A percentile compares a stretch with the other conserved stretches of the same genome.
Evolutionary conservation across 2,888 invertebrate species (phyloP).

Genomic region (Apamea monoglypha): DNA sequence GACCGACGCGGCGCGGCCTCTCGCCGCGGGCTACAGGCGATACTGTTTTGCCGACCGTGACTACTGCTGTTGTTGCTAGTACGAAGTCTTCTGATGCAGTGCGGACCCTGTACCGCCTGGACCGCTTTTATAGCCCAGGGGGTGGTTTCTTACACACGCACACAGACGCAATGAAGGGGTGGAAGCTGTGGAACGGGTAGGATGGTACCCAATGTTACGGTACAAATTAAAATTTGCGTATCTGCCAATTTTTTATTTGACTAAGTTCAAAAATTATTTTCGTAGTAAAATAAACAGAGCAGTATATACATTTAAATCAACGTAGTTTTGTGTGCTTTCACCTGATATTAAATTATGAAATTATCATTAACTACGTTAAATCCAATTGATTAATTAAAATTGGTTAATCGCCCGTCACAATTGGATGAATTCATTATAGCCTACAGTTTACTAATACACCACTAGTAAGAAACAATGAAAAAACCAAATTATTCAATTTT

Average conservation of each 20-base stretch:
- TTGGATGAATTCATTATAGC: background rate
- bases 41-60: conserved; percentile 58
- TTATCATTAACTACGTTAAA: too few species aligned
- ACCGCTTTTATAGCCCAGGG: conserved; percentile 30
- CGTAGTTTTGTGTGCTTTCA: background rate
- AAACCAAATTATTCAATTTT: accelerated
- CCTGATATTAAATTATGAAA: background rate
- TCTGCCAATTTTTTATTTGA: background rate
- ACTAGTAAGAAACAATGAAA: background rate
- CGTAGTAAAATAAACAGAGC: background rate
- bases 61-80: conserved; percentile 6
- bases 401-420: too few species aligned
- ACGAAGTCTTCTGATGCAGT: conserved; percentile 2
- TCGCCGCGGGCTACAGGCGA: conserved; percentile 22
- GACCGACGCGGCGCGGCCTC: conserved; percentile 41
- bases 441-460: background rate
- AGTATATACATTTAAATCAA: background rate
- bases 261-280: background rate
- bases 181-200: conserved; percentile 12
- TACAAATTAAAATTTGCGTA: background rate
- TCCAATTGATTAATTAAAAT: background rate
- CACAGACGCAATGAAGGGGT: conserved; percentile 24
- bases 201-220: background rate
- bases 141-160: conserved; percentile 9
- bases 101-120: background rate